Percentiles rank a stretch among this genome's conserved stretches.
These are phyloP conservation scores for Dasypus novemcinctus DNA, from an alignment of 2,113 vertebrate genomes.

Conservation along the genomic window DNA sequence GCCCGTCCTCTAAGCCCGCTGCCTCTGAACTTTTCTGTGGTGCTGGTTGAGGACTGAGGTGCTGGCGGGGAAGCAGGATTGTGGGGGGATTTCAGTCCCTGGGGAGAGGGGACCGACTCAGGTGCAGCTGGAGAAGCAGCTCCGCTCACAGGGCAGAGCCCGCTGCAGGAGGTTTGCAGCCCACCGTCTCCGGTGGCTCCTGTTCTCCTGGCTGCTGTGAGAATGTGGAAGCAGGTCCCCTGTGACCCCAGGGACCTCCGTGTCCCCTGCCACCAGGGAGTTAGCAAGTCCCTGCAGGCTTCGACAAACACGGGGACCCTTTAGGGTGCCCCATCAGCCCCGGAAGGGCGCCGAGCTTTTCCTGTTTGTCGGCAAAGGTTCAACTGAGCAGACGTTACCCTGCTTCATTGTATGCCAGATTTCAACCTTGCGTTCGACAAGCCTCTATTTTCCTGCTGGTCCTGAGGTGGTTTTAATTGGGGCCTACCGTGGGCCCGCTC, in stretches of 20 bases:
- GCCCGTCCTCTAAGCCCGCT: not conserved
- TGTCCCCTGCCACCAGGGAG: no score
- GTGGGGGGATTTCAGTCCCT: no score
- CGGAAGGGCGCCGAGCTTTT: no score
- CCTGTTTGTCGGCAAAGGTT: not conserved
- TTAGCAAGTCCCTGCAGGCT: rapidly evolving
- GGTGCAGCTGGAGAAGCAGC: not conserved
- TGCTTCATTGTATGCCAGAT: not conserved
- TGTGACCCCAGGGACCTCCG: not conserved
- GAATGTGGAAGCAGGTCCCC: not conserved
- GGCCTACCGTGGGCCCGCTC: rapidly evolving
- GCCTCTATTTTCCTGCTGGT: rapidly evolving
- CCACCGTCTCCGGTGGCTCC: no score
- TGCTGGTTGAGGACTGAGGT: not conserved
- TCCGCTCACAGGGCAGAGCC: not conserved
- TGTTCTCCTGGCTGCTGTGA: not conserved
- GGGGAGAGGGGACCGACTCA: not conserved
- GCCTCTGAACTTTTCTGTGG: not conserved
- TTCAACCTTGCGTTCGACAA: rapidly evolving
- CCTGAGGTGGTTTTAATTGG: no score
- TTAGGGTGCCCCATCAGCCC: not conserved
- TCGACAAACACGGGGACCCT: rapidly evolving
- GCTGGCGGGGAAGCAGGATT: not conserved
- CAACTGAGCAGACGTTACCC: not conserved
- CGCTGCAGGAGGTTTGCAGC: not conserved